Base-by-base conservation (phyloP, 2,797 vertebrate species). In the Melanotaenia nigrans region DNA sequence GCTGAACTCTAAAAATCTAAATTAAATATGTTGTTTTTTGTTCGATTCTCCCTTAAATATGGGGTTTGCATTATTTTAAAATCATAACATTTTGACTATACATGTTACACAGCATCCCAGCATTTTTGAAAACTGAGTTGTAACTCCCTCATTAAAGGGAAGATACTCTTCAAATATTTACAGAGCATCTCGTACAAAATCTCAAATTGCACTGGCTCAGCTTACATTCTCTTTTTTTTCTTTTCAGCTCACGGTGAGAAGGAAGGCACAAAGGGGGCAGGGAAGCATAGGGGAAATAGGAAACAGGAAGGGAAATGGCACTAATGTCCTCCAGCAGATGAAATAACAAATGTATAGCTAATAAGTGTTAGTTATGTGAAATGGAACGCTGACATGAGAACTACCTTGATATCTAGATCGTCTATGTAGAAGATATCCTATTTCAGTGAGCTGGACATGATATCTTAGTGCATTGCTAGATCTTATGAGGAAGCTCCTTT, bases 221-320 rank as follows among this genome's bases (percentile, higher is more conserved):
- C 16, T 59, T 69, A 53, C 45, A 33, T 7, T 24, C 40, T 75
- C n/a, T 20, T 63, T 73, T 73, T 55, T 38, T 59, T 22, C 28
- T 65, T 25, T 32, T 73, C 55, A 42, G 63, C 47, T 65, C 56
- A n/a, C n/a, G 25, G 35, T 49, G 0, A 71, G 11, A 32, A 42
- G 22, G 12, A 22, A 70, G 59, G 55, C 22, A 22, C 16, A 42
- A 1, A 58, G 57, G 40, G 9, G 73, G 62, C 63, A 47, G 30
- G 30, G 16, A 65, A 49, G 22, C 54, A 14, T 8, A 74, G 7
- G 7, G 59, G 60, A 77, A 79, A 61, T 60, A 68, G 54, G 49
- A 81, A 80, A 77, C 67, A 71, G 61, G 62, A 82, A 82, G 63
- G 66, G 25, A 79, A 82, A 73, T 69, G n/a, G 13, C 14, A 75